A percentile compares a stretch with the other conserved stretches of the same genome.
phyloP scores from a whole-genome alignment of 2,797 vertebrate genomes.

The Peromyscus melanophrys region DNA sequence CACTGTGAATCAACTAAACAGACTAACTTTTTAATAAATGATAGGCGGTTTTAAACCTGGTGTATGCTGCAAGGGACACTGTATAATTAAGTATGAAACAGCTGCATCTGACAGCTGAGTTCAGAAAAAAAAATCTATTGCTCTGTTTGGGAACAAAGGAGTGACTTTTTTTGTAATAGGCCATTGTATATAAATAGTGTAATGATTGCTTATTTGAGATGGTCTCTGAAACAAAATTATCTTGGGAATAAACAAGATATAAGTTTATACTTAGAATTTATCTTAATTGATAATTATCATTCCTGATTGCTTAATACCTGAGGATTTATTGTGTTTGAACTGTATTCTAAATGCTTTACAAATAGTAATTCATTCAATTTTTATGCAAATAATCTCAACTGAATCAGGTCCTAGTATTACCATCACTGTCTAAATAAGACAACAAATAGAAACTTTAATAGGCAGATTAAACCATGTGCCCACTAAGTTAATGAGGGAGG shows the following conservation, averaged over 20 bases:
- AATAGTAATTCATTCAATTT: not conserved
- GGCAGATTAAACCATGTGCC: not conserved
- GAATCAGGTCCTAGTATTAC: not conserved
- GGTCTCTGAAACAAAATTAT: not conserved
- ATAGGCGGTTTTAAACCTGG: conserved; percentile 15
- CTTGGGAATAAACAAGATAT: not conserved
- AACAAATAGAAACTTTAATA: not conserved
- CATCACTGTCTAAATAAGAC: not conserved
- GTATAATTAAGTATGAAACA: conserved; percentile 6
- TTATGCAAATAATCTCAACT: not conserved
- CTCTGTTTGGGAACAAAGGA: not conserved
- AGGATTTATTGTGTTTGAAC: not conserved
- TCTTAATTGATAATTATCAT: not conserved
- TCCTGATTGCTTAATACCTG: conserved; percentile 26
- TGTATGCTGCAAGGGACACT: not conserved
- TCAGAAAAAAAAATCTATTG: conserved; percentile 4
- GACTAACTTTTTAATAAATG: not conserved
- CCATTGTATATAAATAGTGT: not conserved
- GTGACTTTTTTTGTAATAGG: not conserved
- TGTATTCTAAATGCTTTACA: not conserved
- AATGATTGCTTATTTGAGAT: not conserved
- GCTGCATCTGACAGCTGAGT: not conserved
- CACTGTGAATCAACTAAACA: not conserved
- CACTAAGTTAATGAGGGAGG: not conserved
- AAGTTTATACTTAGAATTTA: not conserved